These are phyloP conservation scores for fruit fly (Drosophila melanogaster) DNA, from an alignment of 1,140 invertebrate species.

Conservation along the genomic window DNA sequence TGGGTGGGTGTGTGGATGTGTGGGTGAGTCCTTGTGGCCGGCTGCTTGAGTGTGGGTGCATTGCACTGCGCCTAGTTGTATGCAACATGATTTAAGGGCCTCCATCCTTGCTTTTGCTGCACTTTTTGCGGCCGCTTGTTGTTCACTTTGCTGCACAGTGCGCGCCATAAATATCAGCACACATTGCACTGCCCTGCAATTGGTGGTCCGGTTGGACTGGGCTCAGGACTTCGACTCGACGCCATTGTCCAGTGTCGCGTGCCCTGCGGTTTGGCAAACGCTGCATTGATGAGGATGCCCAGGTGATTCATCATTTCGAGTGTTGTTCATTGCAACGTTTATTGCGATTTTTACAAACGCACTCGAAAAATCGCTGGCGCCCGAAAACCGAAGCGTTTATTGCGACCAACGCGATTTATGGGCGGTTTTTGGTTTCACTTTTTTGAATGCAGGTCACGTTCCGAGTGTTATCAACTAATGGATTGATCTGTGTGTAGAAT, in stretches of 20 bases:
- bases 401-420: constrained; percentile 46
- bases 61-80: constrained; percentile 75
- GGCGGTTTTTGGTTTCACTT: constrained; percentile 16
- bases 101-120: constrained; percentile 56
- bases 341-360: constrained; percentile 84
- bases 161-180: constrained; percentile 61
- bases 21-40: constrained; percentile 22
- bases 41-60: constrained; percentile 23
- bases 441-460: constrained; percentile 30
- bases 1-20: not conserved
- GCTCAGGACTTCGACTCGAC: not conserved
- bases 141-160: constrained; percentile 66
- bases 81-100: constrained; percentile 79
- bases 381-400: constrained; percentile 40
- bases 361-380: constrained; percentile 57
- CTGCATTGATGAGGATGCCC: constrained; percentile 73
- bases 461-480: not conserved
- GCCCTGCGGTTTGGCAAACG: constrained; percentile 76
- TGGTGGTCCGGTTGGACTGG: not conserved
- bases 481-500: not conserved
- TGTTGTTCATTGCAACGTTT: constrained; percentile 84
- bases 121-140: constrained; percentile 67
- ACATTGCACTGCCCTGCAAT: constrained; percentile 51
- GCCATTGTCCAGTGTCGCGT: constrained; percentile 54
- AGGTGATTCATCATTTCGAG: constrained; percentile 84